Conservation (phyloP, 2,888 invertebrate genomes). For the Priocnemis perturbator region DNA sequence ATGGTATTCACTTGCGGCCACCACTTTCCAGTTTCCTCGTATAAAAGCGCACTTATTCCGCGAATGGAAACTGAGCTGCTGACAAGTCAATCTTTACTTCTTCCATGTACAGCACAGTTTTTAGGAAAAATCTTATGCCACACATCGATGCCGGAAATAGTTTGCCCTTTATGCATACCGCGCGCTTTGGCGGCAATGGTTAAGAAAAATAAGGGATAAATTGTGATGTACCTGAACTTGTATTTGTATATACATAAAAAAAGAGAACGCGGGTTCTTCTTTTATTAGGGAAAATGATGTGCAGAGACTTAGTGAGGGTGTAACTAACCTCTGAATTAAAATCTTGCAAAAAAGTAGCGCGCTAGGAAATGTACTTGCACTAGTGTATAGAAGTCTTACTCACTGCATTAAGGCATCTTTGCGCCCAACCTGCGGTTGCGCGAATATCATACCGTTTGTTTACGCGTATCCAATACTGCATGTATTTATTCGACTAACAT, state of each 20-base stretch:
- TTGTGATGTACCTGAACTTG: slow-evolving; percentile 43
- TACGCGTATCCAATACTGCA: too few species aligned
- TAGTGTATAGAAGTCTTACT: too few species aligned
- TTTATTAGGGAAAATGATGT: too few species aligned
- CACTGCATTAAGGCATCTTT: too few species aligned
- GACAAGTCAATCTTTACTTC: slow-evolving; percentile 61
- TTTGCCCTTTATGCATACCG: slow-evolving; percentile 70
- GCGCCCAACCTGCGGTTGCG: too few species aligned
- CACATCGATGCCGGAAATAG: slow-evolving; percentile 65
- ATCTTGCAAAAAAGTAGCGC: too few species aligned
- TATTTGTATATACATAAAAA: slow-evolving; percentile 11
- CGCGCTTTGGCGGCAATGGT: slow-evolving; percentile 62
- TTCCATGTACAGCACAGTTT: slow-evolving; percentile 71
- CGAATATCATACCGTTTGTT: too few species aligned
- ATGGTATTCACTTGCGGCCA: slow-evolving; percentile 73
- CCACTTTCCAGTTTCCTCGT: slow-evolving; percentile 66
- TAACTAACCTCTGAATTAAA: too few species aligned
- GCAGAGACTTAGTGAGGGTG: too few species aligned
- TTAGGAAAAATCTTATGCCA: slow-evolving; percentile 63
- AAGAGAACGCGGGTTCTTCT: too few species aligned
- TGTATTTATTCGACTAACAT: too few species aligned
- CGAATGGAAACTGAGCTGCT: slow-evolving; percentile 71
- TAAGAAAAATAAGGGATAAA: slow-evolving; percentile 42
- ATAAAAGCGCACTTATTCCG: slow-evolving; percentile 67
- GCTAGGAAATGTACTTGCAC: too few species aligned